A percentile compares a stretch with the other conserved stretches of the same genome.
These are phyloP conservation scores for Daboia siamensis DNA, from an alignment of 2,113 vertebrate species.

Conservation along the genomic window DNA sequence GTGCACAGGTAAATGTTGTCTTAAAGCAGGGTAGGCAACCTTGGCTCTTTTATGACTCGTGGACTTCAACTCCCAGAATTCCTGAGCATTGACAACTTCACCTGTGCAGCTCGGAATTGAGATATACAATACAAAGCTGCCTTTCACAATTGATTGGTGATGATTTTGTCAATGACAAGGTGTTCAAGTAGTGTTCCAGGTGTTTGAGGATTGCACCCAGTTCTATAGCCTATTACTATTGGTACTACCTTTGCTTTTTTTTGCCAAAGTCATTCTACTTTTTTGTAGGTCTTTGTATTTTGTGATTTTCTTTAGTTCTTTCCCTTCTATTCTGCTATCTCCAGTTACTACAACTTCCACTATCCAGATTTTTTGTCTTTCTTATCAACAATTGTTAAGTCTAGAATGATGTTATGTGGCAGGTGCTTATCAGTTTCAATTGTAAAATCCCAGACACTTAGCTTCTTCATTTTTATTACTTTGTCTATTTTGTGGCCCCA, in stretches of 20 bases:
- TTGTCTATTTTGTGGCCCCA: background rate
- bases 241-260: background rate
- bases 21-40: background rate
- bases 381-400: background rate
- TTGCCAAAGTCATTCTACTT: background rate
- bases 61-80: too few relatives aligned
- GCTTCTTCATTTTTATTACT: background rate
- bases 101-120: background rate
- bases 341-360: background rate
- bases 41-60: too few relatives aligned
- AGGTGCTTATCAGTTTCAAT: background rate
- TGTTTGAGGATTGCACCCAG: background rate
- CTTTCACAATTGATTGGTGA: background rate
- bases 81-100: background rate
- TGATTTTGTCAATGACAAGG: background rate
- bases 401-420: background rate
- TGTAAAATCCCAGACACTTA: background rate
- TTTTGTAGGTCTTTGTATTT: background rate
- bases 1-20: background rate
- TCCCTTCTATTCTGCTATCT: background rate
- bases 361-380: background rate
- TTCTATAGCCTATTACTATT: background rate
- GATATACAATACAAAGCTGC: background rate
- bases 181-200: background rate
- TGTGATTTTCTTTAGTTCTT: background rate